These are phyloP conservation scores for Ardeotis arabs DNA, from an alignment of 2,113 vertebrate genomes.

Conservation along the genomic window DNA sequence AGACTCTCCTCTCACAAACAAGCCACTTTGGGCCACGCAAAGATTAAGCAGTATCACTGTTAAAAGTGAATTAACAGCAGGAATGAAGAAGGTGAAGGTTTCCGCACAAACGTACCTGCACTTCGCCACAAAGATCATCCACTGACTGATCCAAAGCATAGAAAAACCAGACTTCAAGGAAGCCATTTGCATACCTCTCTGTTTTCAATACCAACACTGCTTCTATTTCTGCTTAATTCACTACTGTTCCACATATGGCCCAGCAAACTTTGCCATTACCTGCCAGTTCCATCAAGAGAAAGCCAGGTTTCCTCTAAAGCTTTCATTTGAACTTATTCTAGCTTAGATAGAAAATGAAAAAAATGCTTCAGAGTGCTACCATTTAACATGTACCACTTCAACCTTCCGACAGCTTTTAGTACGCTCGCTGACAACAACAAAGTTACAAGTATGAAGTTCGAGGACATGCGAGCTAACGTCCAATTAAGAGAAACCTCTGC, in stretches of 20 bases:
- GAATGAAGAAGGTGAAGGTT: not conserved
- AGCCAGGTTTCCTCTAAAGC: not conserved
- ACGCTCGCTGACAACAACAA: not conserved
- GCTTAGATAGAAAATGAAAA: not conserved
- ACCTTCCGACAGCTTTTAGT: not conserved
- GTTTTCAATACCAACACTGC: not conserved
- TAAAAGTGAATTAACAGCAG: too few relatives aligned
- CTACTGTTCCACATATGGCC: not conserved
- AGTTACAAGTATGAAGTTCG: not conserved
- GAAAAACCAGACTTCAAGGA: not conserved
- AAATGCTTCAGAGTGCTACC: not conserved
- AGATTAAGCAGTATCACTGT: not conserved
- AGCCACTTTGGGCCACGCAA: not conserved
- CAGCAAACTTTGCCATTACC: not conserved
- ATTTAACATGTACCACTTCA: not conserved
- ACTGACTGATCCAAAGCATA: not conserved
- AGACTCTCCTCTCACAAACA: not conserved
- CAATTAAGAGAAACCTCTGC: not conserved
- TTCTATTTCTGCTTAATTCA: not conserved
- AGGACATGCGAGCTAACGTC: not conserved
- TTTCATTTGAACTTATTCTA: not conserved
- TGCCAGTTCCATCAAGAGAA: not conserved
- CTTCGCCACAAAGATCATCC: not conserved
- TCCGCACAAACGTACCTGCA: not conserved
- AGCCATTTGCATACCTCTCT: fast-evolving